Conservation (phyloP, 2,113 vertebrate genomes). For the Myotis yumanensis region DNA sequence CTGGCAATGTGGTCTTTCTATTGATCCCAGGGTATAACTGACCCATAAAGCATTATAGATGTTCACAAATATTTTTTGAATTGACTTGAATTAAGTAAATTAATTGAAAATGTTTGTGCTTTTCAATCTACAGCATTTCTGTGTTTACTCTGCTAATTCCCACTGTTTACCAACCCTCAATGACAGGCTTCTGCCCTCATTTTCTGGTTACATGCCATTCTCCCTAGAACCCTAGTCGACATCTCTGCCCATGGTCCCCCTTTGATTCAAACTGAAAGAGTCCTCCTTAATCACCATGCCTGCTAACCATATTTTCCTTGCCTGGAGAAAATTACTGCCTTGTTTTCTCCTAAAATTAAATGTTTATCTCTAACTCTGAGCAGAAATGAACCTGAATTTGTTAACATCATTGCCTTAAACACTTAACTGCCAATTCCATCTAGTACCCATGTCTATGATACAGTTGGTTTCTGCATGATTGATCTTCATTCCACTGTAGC, state of each 20-base stretch:
- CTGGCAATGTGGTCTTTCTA: neutral
- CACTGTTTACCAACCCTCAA: neutral
- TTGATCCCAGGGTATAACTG: neutral
- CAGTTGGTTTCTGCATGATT: fast-evolving
- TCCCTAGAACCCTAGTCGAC: neutral
- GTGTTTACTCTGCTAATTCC: neutral
- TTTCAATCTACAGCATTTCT: neutral
- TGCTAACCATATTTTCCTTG: neutral
- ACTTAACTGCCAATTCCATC: neutral
- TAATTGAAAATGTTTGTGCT: neutral
- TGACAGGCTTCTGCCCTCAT: neutral
- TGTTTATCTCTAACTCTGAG: neutral
- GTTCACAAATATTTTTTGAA: neutral
- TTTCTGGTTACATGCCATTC: neutral
- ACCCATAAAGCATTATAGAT: neutral
- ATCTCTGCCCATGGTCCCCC: neutral
- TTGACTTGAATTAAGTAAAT: neutral
- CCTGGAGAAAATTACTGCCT: neutral
- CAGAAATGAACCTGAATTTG: neutral
- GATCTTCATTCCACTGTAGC: neutral
- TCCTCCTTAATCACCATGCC: neutral
- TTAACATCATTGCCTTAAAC: neutral
- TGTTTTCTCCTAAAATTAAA: constrained; percentile 9
- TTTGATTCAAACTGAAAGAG: neutral
- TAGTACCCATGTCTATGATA: neutral